Evolutionary conservation across 1,140 invertebrate genomes (phyloP).

Genomic region (Drosophila arawakana): DNA sequence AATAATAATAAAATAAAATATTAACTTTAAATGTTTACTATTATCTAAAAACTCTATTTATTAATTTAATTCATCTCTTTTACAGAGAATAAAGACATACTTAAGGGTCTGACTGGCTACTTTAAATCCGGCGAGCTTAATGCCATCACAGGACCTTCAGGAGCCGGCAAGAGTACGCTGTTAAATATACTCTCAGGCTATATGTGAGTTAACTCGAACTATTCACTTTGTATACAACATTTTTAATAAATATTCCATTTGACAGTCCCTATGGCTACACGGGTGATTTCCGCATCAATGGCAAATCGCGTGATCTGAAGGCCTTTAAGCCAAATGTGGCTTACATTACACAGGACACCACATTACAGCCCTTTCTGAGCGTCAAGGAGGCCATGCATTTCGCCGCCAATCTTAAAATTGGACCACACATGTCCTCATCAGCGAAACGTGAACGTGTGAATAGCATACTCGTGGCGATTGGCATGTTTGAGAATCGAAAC

Average conservation of each 20-base stretch:
- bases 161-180: constrained; percentile 93
- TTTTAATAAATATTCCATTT: neutral
- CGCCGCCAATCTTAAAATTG: constrained; percentile 94
- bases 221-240: too few relatives aligned
- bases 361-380: constrained; percentile 92
- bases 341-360: constrained; percentile 96
- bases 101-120: constrained; percentile 86
- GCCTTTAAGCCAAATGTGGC: constrained; percentile 93
- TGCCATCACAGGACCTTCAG: constrained; percentile 92
- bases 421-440: constrained; percentile 86
- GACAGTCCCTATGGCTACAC: constrained; percentile 59
- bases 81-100: constrained; percentile 86
- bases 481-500: constrained; percentile 87
- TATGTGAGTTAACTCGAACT: constrained; percentile 84
- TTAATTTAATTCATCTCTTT: constrained; percentile 36
- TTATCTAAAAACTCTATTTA: constrained; percentile 20
- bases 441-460: constrained; percentile 90
- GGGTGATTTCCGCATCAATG: constrained; percentile 89
- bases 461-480: constrained; percentile 90
- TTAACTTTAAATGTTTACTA: neutral
- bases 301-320: constrained; percentile 88
- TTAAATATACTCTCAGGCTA: constrained; percentile 92
- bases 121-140: constrained; percentile 87
- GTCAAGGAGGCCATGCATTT: constrained; percentile 94
- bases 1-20: too few relatives aligned